Percentiles rank a stretch among this genome's conserved stretches.
phyloP scores from a whole-genome alignment of 1,140 invertebrate species.

The Aphidius ervi region DNA sequence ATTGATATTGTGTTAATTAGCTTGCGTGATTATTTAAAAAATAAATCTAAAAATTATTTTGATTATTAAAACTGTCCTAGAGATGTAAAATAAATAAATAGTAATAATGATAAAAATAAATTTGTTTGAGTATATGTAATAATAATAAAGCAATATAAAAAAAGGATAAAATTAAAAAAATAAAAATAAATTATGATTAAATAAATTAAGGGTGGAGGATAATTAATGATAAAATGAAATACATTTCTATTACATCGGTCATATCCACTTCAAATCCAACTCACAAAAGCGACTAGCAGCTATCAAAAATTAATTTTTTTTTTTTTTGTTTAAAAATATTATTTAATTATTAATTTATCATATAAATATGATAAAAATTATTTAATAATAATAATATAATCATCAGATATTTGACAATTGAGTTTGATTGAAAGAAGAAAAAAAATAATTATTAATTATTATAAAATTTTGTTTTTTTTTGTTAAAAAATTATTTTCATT shows the following conservation, averaged over 20 bases:
- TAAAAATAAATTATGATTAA: no score
- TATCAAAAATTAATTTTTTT: constrained; percentile 22
- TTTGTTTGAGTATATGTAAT: constrained; percentile 4
- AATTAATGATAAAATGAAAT: constrained; percentile 23
- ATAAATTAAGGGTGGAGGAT: neutral
- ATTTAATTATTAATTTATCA: neutral
- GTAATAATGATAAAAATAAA: no score
- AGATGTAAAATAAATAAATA: neutral
- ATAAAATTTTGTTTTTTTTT: no score
- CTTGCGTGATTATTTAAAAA: neutral
- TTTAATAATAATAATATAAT: neutral
- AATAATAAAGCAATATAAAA: neutral
- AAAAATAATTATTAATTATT: neutral
- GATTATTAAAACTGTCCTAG: constrained; percentile 16
- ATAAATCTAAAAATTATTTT: constrained; percentile 13
- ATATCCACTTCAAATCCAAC: constrained; percentile 37
- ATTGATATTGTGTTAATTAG: no score
- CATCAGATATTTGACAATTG: neutral
- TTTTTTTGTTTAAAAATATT: constrained; percentile 1
- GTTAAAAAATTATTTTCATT: no score
- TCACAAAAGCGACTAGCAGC: constrained; percentile 34
- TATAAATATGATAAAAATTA: constrained; percentile 10
- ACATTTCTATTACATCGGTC: constrained; percentile 29
- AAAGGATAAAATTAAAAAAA: constrained; percentile 2
- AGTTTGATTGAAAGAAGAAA: neutral